phyloP scores from a whole-genome alignment of 2,113 vertebrate species.

The Labrus mixtus region DNA sequence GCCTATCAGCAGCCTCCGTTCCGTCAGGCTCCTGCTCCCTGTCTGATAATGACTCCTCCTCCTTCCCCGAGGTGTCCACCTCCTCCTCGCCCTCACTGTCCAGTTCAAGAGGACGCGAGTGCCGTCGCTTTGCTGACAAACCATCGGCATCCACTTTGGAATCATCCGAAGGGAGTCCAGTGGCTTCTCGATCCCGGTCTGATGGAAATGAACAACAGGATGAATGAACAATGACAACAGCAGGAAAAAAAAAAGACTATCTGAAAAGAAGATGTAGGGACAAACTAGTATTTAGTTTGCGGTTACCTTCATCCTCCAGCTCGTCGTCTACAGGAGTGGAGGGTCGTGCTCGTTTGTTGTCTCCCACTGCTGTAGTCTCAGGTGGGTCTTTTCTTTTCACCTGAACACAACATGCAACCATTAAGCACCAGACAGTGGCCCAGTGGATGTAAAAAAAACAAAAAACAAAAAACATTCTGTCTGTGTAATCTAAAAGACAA shows the following conservation, averaged over 20 bases:
- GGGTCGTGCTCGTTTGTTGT: constrained; percentile 94
- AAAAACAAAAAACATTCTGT: too few relatives aligned
- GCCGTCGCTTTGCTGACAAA: constrained; percentile 84
- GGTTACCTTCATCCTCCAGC: constrained; percentile 92
- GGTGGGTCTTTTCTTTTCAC: constrained; percentile 98
- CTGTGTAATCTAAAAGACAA: accelerated
- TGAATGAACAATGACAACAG: not conserved
- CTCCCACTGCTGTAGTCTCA: constrained; percentile 87
- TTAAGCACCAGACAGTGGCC: not conserved
- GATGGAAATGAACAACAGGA: not conserved
- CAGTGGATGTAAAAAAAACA: too few relatives aligned
- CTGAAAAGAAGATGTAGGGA: not conserved
- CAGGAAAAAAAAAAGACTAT: not conserved
- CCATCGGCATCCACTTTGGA: constrained; percentile 89
- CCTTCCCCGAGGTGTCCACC: constrained; percentile 89
- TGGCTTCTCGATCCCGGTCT: constrained; percentile 87
- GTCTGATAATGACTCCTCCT: constrained; percentile 86
- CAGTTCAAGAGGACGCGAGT: constrained; percentile 89
- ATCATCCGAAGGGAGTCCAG: constrained; percentile 85
- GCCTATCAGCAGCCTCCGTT: constrained; percentile 74
- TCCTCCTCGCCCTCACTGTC: constrained; percentile 98
- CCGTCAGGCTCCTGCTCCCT: constrained; percentile 89
- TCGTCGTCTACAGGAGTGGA: constrained; percentile 95
- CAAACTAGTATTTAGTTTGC: too few relatives aligned
- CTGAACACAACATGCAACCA: constrained; percentile 73